Evolutionary conservation across 2,797 vertebrate genomes (phyloP).

Genomic region (Limosa lapponica): DNA sequence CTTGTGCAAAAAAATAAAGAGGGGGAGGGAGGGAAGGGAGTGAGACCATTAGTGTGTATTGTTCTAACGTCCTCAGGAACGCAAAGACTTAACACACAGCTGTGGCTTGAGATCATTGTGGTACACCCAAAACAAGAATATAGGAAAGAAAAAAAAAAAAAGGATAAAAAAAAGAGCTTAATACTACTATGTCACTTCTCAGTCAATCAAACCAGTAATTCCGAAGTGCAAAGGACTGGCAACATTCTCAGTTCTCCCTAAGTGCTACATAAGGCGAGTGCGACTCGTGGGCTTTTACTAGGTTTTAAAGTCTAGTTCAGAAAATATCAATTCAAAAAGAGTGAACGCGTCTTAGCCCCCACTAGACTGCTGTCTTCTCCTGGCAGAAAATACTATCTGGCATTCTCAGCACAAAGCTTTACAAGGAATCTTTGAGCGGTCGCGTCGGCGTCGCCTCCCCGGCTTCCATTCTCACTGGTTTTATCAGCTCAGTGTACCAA

Average conservation of each 20-base stretch:
- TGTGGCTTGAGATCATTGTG: conserved; percentile 9
- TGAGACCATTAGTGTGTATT: neutral
- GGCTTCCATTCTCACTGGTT: neutral
- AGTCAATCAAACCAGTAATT: neutral
- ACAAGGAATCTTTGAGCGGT: neutral
- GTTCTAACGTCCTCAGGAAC: conserved; percentile 21
- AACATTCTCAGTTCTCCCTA: neutral
- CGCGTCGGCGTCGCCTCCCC: rapidly evolving
- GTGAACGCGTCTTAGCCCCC: neutral
- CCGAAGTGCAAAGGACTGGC: neutral
- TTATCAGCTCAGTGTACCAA: neutral
- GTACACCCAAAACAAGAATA: conserved; percentile 10
- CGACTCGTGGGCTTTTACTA: neutral
- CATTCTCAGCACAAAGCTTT: neutral
- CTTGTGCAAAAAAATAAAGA: neutral
- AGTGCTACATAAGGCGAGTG: rapidly evolving
- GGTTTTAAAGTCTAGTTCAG: neutral
- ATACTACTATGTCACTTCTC: neutral
- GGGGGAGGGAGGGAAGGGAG: neutral
- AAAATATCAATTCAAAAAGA: neutral
- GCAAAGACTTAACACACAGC: neutral
- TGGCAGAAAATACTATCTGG: neutral
- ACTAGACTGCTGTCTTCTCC: neutral
- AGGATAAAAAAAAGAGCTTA: neutral
- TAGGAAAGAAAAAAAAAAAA: neutral